phyloP scores from a whole-genome alignment of 2,888 invertebrate genomes.

The Drosophila atripex region DNA sequence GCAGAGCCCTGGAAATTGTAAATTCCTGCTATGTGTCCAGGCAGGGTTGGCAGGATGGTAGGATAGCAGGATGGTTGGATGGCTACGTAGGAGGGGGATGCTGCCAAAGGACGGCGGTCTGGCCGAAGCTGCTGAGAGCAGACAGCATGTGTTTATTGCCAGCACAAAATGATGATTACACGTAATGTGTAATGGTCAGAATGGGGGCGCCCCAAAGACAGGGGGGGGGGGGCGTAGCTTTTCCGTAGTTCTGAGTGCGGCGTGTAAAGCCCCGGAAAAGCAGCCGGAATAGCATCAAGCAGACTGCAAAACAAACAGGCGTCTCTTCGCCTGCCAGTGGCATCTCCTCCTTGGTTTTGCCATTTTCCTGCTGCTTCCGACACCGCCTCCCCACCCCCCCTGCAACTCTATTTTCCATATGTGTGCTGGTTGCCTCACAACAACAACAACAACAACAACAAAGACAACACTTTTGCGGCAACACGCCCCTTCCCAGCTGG shows the following conservation, averaged over 20 bases:
- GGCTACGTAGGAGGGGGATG: neutral
- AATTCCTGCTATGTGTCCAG: constrained; percentile 61
- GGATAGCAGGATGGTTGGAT: neutral
- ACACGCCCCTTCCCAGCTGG: constrained; percentile 4
- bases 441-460: too few relatives aligned
- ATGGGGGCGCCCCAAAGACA: constrained; percentile 17
- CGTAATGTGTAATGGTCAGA: constrained; percentile 67
- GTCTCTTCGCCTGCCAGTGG: constrained; percentile 42
- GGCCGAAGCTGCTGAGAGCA: constrained; percentile 31
- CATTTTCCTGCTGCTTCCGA: constrained; percentile 19
- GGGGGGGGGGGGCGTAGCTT: neutral
- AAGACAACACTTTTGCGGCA: neutral
- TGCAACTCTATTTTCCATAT: too few relatives aligned
- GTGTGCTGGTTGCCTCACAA: too few relatives aligned
- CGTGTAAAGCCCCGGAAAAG: constrained; percentile 62
- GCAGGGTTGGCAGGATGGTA: constrained; percentile 6
- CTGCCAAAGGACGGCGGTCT: neutral
- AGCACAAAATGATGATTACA: constrained; percentile 77
- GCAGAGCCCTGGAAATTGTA: constrained; percentile 72
- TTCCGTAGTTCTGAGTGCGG: constrained; percentile 20
- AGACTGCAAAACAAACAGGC: constrained; percentile 63
- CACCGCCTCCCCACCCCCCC: neutral
- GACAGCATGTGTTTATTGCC: constrained; percentile 76
- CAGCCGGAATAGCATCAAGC: constrained; percentile 70
- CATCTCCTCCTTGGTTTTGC: constrained; percentile 41